phyloP scores from a whole-genome alignment of 2,113 vertebrate genomes.

The Bagarius yarrelli region DNA sequence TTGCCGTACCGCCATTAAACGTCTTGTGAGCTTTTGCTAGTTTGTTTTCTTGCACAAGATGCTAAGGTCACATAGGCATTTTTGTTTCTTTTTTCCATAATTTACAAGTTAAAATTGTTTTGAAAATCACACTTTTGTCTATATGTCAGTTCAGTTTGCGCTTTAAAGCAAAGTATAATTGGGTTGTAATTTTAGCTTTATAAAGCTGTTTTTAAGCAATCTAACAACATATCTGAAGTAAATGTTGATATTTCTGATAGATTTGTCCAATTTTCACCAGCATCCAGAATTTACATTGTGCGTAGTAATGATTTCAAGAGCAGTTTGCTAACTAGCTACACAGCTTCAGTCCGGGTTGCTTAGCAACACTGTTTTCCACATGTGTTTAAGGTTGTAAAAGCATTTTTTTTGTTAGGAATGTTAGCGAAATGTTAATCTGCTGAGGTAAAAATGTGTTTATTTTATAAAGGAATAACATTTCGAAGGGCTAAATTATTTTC shows the following conservation, averaged over 20 bases:
- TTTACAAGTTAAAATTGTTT: not conserved
- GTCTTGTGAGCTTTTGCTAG: not conserved
- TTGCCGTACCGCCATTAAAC: no score
- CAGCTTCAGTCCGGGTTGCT: not conserved
- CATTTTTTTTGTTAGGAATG: not conserved
- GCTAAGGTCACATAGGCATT: not conserved
- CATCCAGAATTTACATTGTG: not conserved
- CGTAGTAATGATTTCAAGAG: not conserved
- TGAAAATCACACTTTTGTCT: not conserved
- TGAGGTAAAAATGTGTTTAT: not conserved
- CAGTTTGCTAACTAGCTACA: not conserved
- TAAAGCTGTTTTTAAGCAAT: not conserved
- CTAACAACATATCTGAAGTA: not conserved
- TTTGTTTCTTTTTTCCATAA: not conserved
- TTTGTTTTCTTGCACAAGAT: not conserved
- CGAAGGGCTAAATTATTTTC: not conserved
- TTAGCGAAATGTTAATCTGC: not conserved
- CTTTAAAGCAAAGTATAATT: no score
- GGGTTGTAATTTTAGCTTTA: not conserved
- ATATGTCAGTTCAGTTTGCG: not conserved
- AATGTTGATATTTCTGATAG: not conserved
- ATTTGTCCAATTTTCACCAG: not conserved
- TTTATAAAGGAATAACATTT: not conserved
- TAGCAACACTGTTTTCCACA: not conserved
- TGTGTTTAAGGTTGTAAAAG: not conserved